phyloP scores from a whole-genome alignment of 2,888 invertebrate species.

The Byasa hedistus region DNA sequence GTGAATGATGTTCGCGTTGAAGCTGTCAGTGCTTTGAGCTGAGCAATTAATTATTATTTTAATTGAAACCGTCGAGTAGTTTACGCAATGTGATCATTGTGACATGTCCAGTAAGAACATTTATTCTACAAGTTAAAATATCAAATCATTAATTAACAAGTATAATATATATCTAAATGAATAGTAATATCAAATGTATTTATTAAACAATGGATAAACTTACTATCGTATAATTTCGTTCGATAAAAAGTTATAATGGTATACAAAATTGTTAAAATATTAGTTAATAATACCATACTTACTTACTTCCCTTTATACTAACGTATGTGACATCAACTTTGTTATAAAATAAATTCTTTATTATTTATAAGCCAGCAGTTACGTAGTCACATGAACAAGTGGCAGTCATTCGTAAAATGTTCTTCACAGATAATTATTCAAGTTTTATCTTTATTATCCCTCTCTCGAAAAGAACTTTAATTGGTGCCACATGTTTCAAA shows the following conservation, averaged over 20 bases:
- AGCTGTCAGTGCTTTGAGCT: slow-evolving; percentile 63
- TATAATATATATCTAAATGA: background rate
- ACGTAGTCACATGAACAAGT: slow-evolving; percentile 63
- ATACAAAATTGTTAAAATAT: background rate
- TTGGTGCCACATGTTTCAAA: slow-evolving; percentile 73
- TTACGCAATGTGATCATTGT: slow-evolving; percentile 51
- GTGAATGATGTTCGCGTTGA: slow-evolving; percentile 69
- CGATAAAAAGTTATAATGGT: background rate
- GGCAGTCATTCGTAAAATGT: slow-evolving; percentile 71
- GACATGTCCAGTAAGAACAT: slow-evolving; percentile 42
- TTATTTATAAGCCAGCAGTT: slow-evolving; percentile 35
- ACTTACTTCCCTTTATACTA: background rate
- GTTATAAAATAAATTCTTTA: slow-evolving; percentile 22
- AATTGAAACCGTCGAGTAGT: slow-evolving; percentile 62
- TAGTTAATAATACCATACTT: background rate
- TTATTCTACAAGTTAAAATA: slow-evolving; percentile 3
- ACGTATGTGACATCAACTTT: slow-evolving; percentile 6
- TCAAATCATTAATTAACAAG: background rate
- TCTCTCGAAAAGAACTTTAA: slow-evolving; percentile 72
- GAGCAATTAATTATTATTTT: slow-evolving; percentile 76
- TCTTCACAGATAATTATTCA: slow-evolving; percentile 74
- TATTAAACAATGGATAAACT: background rate
- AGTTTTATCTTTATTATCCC: slow-evolving; percentile 70
- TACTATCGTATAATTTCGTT: background rate
- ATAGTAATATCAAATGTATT: background rate